These are phyloP conservation scores for Cyprichromis sp. DNA, from an alignment of 2,113 vertebrate genomes.

Conservation along the genomic window DNA sequence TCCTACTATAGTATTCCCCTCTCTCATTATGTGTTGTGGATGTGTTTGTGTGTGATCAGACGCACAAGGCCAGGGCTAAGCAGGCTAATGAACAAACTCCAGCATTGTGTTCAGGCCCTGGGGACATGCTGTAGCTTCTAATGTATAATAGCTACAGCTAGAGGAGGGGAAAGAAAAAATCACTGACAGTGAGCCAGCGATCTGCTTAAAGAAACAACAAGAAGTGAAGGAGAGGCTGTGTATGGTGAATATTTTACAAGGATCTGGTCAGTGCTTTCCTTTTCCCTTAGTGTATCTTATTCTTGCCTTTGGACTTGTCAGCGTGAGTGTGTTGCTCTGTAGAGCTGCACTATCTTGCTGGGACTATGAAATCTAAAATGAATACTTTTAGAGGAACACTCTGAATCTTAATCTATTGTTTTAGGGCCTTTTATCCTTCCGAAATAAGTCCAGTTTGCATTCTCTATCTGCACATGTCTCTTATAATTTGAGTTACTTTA, in stretches of 20 bases:
- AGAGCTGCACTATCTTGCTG: not conserved
- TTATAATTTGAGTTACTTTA: not conserved
- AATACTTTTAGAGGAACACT: not conserved
- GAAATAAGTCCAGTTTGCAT: not conserved
- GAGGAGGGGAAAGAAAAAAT: slow-evolving; percentile 7
- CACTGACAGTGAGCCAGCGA: slow-evolving; percentile 25
- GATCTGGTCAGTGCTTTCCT: not conserved
- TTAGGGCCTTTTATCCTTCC: not conserved
- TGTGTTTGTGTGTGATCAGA: slow-evolving; percentile 57
- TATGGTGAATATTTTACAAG: slow-evolving; percentile 16
- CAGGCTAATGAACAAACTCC: slow-evolving; percentile 64
- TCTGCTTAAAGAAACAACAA: slow-evolving; percentile 24
- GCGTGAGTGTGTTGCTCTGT: not conserved
- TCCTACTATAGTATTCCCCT: slow-evolving; percentile 33
- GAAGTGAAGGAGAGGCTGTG: not conserved
- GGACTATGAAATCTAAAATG: not conserved
- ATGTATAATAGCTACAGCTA: slow-evolving; percentile 46
- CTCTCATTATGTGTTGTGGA: slow-evolving; percentile 43
- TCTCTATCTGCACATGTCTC: not conserved
- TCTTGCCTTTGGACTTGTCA: not conserved
- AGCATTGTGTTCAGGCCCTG: slow-evolving; percentile 46
- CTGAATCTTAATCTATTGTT: not conserved
- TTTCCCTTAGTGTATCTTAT: not conserved
- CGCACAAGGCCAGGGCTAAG: slow-evolving; percentile 51
- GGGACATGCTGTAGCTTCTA: slow-evolving; percentile 47